Evolutionary conservation across 2,797 vertebrate genomes (phyloP).

Genomic region (Bufotes viridis): DNA sequence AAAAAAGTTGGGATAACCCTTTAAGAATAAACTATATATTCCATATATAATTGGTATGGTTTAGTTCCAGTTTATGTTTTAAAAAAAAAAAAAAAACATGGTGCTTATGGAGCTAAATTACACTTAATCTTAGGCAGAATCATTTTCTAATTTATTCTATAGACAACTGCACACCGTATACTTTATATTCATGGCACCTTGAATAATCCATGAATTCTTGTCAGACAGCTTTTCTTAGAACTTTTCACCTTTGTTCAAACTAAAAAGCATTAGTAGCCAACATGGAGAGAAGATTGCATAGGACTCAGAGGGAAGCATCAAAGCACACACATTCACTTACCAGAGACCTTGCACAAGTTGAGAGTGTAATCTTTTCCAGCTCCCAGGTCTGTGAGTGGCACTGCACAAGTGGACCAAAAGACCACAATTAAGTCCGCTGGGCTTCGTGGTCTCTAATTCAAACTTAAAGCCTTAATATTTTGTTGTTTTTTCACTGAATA

Average conservation of each 20-base stretch:
- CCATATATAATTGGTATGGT: background rate
- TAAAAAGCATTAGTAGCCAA: slow-evolving; percentile 26
- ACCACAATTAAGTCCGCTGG: slow-evolving; percentile 55
- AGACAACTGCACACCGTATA: background rate
- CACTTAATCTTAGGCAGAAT: background rate
- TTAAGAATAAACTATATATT: no score
- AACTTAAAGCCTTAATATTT: slow-evolving; percentile 23
- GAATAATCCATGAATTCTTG: background rate
- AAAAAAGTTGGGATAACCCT: no score
- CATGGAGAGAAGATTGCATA: slow-evolving; percentile 10
- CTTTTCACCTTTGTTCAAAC: slow-evolving; percentile 21
- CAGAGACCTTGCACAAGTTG: slow-evolving; percentile 30
- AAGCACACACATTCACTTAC: slow-evolving; percentile 23
- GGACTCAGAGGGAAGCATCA: slow-evolving; percentile 18
- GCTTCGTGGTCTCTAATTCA: slow-evolving; percentile 19
- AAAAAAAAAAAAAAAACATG: no score
- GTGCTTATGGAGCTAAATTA: background rate
- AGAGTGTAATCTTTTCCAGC: slow-evolving; percentile 17
- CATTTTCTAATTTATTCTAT: background rate
- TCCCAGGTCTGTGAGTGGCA: slow-evolving; percentile 22
- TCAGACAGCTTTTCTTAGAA: background rate
- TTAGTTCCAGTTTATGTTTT: no score
- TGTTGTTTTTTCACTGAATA: slow-evolving; percentile 18
- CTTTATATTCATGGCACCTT: background rate
- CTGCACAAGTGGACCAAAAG: slow-evolving; percentile 13